Base-by-base conservation (phyloP, 37 sponge, comb jelly and placozoan species). In the Chondrilla cf. caribensis region DNA sequence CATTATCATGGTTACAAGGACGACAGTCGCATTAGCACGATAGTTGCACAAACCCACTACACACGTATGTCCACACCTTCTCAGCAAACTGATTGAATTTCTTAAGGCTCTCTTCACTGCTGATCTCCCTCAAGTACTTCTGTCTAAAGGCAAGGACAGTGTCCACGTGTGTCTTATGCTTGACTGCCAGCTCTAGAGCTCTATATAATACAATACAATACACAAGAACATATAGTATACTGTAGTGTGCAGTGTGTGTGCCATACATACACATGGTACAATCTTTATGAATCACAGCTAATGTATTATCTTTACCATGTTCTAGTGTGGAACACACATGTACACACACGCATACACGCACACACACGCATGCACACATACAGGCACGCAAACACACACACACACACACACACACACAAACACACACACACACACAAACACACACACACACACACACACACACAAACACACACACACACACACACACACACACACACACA, bases 111-210 rank as follows among this genome's bases (percentile, higher is more conserved):
- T 97, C 98, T 43, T 94, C 43, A 58, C 79, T 68, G 38, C 89
- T 90, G 17, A 97, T 47, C 17, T 88, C 87, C 14, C 66, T 22
- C 55, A 97, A 84, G 57, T 95, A 88, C 64, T 79, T 88, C 40
- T 95, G 93, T 33, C 95, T 83, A 80, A 75, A 95, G 54, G 89
- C 98, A 66, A 97, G 70, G 28, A 97, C 98, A 32, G 98, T 97
- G 82, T 97, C 98, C 32, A 97, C 90, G 66, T 97, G 98, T 15
- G 98, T 97, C 86, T 97, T 94, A 83, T 95, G 87, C 54, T 90
- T 90, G 35, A 95, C 62, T 40, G 98, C 98, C 60, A 97, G 32
- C 78, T 95, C 92, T 71, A 97, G 81, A 9, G 98, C 98, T 54
- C 98, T 96, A 72, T 0, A 36, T 1, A 54, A 32, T 19, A n/a